Evolutionary conservation across 2,797 vertebrate genomes (phyloP).

Genomic region (Darevskia mixta): DNA sequence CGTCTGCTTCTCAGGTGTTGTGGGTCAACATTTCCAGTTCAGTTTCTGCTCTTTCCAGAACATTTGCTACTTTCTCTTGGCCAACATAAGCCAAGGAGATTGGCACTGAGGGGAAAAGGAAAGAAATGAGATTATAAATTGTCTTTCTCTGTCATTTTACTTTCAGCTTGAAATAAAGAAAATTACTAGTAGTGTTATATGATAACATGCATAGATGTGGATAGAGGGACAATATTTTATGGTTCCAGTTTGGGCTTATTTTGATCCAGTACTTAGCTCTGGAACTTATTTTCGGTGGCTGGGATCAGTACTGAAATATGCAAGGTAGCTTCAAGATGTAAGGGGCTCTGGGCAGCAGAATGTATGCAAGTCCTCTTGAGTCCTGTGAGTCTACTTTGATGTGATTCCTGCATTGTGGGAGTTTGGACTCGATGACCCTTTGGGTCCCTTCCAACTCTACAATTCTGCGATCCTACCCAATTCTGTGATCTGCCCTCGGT

Average conservation of each 20-base stretch:
- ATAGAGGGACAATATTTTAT: not conserved
- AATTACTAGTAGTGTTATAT: slow-evolving; percentile 54
- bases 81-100: slow-evolving; percentile 21
- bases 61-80: not conserved
- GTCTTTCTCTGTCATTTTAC: slow-evolving; percentile 54
- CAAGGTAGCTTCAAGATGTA: not conserved
- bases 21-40: not conserved
- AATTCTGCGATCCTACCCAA: no score
- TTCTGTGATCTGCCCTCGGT: no score
- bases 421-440: no score
- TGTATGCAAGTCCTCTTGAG: not conserved
- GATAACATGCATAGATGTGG: slow-evolving; percentile 59
- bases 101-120: not conserved
- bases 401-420: no score
- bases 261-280: not conserved
- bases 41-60: slow-evolving; percentile 18
- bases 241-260: not conserved
- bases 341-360: no score
- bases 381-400: no score
- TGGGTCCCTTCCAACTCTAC: no score
- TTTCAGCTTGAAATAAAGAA: slow-evolving; percentile 25
- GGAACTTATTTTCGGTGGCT: not conserved
- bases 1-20: slow-evolving; percentile 26
- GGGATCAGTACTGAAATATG: not conserved
- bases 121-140: not conserved